Percentiles rank a stretch among this genome's conserved stretches.
phyloP scores from a whole-genome alignment of 2,888 invertebrate species.

The Trissoscelio sp. region DNA sequence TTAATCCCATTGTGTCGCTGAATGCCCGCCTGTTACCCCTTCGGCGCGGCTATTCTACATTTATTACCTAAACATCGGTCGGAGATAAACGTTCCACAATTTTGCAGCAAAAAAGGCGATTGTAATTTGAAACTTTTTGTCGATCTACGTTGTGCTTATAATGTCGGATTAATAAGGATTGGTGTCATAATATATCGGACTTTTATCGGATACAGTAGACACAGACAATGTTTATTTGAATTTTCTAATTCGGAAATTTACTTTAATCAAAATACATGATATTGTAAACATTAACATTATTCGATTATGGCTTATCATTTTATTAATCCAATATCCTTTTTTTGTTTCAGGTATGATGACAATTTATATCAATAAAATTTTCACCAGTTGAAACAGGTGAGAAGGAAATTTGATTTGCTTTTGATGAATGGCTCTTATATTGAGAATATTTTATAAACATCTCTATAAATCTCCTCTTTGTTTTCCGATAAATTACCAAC shows the following conservation, averaged over 20 bases:
- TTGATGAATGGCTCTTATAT: neutral
- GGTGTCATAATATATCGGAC: neutral
- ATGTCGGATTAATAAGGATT: conserved; percentile 7
- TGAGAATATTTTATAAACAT: neutral
- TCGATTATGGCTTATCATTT: no score
- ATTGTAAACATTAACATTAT: no score
- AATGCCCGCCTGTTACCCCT: conserved; percentile 36
- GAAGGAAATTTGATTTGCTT: neutral
- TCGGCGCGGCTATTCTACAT: conserved; percentile 41
- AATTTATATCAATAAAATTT: neutral
- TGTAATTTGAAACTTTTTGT: conserved; percentile 37
- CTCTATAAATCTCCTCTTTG: conserved; percentile 10
- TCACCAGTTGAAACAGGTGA: neutral
- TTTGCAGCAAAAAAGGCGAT: conserved; percentile 20
- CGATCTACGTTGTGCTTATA: no score
- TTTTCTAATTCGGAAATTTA: neutral
- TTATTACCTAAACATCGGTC: conserved; percentile 50
- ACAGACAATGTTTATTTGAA: neutral
- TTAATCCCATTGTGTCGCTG: conserved; percentile 60
- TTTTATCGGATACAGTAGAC: neutral
- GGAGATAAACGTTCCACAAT: conserved; percentile 31
- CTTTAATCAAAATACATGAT: no score
- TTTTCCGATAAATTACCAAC: conserved; percentile 28
- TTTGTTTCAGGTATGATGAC: neutral
- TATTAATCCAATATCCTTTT: neutral